A percentile compares a stretch with the other conserved stretches of the same genome.
Evolutionary conservation across 2,888 invertebrate genomes (phyloP).

Genomic region (Pherbina coryleti): DNA sequence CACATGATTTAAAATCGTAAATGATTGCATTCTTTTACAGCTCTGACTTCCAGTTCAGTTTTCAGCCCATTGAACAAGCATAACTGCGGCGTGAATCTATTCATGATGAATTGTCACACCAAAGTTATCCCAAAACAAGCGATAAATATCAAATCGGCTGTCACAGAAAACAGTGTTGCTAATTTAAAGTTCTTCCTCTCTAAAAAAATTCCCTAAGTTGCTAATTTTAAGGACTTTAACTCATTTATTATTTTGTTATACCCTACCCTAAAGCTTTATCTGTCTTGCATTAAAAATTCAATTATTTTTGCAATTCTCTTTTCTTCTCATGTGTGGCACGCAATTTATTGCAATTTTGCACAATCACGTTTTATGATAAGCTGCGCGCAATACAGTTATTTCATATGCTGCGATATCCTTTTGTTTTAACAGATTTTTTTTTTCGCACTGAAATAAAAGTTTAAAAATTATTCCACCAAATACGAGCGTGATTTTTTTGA

Average conservation of each 20-base stretch:
- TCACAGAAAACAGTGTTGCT: no score
- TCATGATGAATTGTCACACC: no score
- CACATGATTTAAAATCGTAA: no score
- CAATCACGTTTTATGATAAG: neutral
- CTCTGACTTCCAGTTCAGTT: no score
- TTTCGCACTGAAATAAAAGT: neutral
- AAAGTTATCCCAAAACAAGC: no score
- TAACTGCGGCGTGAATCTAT: no score
- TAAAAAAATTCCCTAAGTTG: no score
- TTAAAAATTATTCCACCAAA: neutral
- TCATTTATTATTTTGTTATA: no score
- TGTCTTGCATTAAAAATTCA: slow-evolving; percentile 10
- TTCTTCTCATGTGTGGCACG: neutral
- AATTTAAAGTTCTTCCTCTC: no score
- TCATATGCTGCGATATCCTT: neutral
- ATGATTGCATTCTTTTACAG: no score
- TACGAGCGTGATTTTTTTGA: neutral
- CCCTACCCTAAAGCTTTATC: neutral
- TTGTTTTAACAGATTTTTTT: neutral
- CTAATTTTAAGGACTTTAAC: neutral
- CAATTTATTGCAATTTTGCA: slow-evolving; percentile 7
- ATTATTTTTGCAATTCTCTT: slow-evolving; percentile 2
- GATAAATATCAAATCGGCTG: no score
- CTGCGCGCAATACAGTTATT: neutral
- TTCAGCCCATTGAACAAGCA: no score